Percentiles rank a stretch among this genome's conserved stretches.
These are phyloP conservation scores for Druon quercuslanigerum DNA, from an alignment of 1,140 invertebrate genomes.

Conservation along the genomic window DNA sequence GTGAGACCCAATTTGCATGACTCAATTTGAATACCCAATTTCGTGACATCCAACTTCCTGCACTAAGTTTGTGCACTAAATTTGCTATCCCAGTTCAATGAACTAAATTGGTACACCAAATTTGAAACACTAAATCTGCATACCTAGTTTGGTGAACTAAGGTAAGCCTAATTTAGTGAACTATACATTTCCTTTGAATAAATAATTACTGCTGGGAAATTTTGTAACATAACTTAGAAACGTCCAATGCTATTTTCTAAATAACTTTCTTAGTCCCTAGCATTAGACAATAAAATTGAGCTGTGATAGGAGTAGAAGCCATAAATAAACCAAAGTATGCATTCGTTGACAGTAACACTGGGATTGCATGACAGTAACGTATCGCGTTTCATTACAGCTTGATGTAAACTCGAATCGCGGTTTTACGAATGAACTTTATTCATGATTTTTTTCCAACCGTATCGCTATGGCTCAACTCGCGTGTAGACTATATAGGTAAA, in stretches of 20 bases:
- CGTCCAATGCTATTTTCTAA: not conserved
- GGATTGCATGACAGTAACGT: not conserved
- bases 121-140: no score
- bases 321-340: not conserved
- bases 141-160: no score
- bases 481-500: not conserved
- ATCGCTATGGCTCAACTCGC: slow-evolving; percentile 6
- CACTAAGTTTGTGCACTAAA: no score
- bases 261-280: not conserved
- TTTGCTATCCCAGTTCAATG: no score
- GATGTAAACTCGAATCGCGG: not conserved
- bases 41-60: no score
- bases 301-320: not conserved
- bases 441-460: not conserved
- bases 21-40: no score
- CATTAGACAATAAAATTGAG: not conserved
- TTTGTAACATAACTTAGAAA: no score
- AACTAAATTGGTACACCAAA: no score
- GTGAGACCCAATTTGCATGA: no score
- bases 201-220: no score
- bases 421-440: slow-evolving; percentile 18
- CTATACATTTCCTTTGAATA: no score
- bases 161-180: no score
- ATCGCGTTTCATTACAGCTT: not conserved
- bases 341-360: slow-evolving; percentile 17